phyloP scores from a whole-genome alignment of 1,140 invertebrate species.

The Polypedilum pembai region DNA sequence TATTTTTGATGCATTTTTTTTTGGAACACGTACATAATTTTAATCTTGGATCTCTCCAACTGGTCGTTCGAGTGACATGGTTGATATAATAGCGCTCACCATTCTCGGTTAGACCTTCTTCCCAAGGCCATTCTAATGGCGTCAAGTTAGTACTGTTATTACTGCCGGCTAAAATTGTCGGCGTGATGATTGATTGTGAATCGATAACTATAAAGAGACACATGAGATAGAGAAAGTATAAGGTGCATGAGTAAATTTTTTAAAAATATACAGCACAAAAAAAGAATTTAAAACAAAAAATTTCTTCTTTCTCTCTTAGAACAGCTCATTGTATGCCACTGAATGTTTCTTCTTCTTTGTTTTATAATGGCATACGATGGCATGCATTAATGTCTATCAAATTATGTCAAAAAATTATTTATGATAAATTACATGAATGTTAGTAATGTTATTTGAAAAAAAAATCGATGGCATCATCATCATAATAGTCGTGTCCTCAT shows the following conservation, averaged over 20 bases:
- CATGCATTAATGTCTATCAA: too few relatives aligned
- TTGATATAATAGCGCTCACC: constrained; percentile 97
- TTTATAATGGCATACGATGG: too few relatives aligned
- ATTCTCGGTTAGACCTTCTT: constrained; percentile 84
- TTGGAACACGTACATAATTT: constrained; percentile 68
- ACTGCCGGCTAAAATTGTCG: neutral
- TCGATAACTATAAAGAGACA: constrained; percentile 24
- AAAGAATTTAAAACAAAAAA: too few relatives aligned
- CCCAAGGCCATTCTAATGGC: constrained; percentile 90
- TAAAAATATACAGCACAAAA: too few relatives aligned
- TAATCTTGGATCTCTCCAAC: constrained; percentile 92
- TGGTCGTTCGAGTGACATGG: constrained; percentile 86
- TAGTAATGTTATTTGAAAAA: too few relatives aligned
- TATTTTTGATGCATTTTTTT: constrained; percentile 30
- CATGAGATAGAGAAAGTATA: neutral
- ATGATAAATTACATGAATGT: too few relatives aligned
- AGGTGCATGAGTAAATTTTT: neutral
- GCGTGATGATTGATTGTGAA: neutral
- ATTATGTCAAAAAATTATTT: too few relatives aligned
- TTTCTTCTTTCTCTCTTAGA: too few relatives aligned
- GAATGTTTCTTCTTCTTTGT: too few relatives aligned
- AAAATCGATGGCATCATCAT: too few relatives aligned
- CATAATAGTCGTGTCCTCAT: too few relatives aligned
- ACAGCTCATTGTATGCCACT: too few relatives aligned
- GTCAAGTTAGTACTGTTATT: constrained; percentile 51